phyloP scores from a whole-genome alignment of 1,140 invertebrate species.

The Aphis craccivora region DNA sequence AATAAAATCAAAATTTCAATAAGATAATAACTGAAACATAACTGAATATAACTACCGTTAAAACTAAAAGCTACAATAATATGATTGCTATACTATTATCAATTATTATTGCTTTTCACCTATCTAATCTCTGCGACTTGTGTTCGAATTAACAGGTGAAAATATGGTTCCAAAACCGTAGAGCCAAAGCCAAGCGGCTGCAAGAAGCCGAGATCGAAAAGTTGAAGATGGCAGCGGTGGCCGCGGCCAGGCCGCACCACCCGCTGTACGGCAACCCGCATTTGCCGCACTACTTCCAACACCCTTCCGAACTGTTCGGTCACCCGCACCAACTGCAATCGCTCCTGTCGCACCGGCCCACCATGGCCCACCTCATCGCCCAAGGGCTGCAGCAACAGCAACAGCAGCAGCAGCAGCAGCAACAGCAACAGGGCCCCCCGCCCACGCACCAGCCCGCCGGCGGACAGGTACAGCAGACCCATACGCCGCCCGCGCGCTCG shows the following conservation, averaged over 20 bases:
- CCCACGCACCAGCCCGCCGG: slow-evolving; percentile 59
- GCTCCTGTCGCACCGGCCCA: slow-evolving; percentile 60
- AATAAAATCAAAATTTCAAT: too few relatives aligned
- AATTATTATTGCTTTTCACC: too few relatives aligned
- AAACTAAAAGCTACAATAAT: too few relatives aligned
- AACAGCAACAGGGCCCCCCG: slow-evolving; percentile 60
- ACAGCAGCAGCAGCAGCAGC: slow-evolving; percentile 60
- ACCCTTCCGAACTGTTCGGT: slow-evolving; percentile 60
- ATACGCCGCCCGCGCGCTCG: slow-evolving; percentile 59
- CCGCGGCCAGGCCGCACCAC: slow-evolving; percentile 69
- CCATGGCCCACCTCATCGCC: slow-evolving; percentile 59
- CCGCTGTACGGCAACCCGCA: slow-evolving; percentile 66
- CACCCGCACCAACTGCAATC: slow-evolving; percentile 60
- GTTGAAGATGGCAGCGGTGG: slow-evolving; percentile 78
- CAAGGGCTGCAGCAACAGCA: slow-evolving; percentile 58
- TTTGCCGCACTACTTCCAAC: slow-evolving; percentile 62
- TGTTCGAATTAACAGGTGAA: slow-evolving; percentile 77
- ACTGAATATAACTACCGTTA: too few relatives aligned
- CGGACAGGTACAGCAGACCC: slow-evolving; percentile 30
- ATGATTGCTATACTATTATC: too few relatives aligned
- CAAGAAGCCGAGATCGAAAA: slow-evolving; percentile 95
- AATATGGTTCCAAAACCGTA: slow-evolving; percentile 97
- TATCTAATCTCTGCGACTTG: neutral
- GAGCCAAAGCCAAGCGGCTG: slow-evolving; percentile 92
- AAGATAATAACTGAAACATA: too few relatives aligned